A percentile compares a stretch with the other conserved stretches of the same genome.
Evolutionary conservation across 1,140 invertebrate species (phyloP).

Genomic region (Bilobella aurantiaca): DNA sequence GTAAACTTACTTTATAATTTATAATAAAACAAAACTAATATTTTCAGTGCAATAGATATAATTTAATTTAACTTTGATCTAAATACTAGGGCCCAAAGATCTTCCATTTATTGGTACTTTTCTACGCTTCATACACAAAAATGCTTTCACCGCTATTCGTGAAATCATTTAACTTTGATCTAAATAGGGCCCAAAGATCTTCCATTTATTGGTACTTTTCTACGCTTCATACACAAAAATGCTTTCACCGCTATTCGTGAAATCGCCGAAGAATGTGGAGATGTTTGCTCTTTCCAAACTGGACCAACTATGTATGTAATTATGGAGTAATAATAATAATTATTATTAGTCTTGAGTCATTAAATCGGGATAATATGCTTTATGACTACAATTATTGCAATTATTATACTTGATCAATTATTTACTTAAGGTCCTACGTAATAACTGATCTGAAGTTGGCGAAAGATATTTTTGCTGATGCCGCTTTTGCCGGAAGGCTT

Average conservation of each 20-base stretch:
- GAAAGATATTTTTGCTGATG: neutral
- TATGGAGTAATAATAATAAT: no score
- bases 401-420: neutral
- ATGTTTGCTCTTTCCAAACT: neutral
- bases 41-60: no score
- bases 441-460: neutral
- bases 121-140: neutral
- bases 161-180: no score
- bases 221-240: neutral
- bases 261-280: neutral
- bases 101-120: neutral
- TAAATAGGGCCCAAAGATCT: neutral
- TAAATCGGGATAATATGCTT: no score
- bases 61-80: no score
- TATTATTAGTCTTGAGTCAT: no score
- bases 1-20: no score
- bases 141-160: no score
- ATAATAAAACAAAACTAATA: no score
- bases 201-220: neutral
- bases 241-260: neutral
- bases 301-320: neutral
- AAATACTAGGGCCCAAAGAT: neutral
- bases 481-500: neutral
- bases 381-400: no score
- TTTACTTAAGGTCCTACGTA: neutral